These are phyloP conservation scores for Lutraria rhynchaena DNA, from an alignment of 1,140 invertebrate genomes.

Conservation along the genomic window DNA sequence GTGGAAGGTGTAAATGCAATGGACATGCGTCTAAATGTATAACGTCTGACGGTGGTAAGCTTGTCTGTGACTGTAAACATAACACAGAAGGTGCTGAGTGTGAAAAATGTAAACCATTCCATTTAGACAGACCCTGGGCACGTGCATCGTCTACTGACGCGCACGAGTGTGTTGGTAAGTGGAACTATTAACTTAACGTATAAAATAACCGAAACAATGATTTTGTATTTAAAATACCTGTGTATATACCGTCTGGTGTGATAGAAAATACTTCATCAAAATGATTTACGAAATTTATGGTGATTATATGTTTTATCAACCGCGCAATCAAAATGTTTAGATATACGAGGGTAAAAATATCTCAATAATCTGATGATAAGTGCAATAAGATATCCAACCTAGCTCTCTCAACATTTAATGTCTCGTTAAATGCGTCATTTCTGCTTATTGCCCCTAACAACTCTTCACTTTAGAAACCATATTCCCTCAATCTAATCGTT, in stretches of 20 bases:
- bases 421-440: too few relatives aligned
- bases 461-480: too few relatives aligned
- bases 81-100: slow-evolving; percentile 99
- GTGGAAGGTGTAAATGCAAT: slow-evolving; percentile 99
- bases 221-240: not conserved
- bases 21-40: slow-evolving; percentile 96
- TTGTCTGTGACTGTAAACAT: slow-evolving; percentile 97
- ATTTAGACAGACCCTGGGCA: slow-evolving; percentile 99
- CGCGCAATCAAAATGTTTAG: not conserved
- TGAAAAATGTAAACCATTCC: slow-evolving; percentile 98
- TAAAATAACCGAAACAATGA: not conserved
- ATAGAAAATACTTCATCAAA: too few relatives aligned
- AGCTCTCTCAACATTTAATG: not conserved
- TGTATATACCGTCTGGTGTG: not conserved
- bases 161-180: slow-evolving; percentile 98
- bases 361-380: not conserved
- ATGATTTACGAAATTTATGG: too few relatives aligned
- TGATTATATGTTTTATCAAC: too few relatives aligned
- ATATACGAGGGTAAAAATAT: not conserved
- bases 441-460: too few relatives aligned
- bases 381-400: not conserved
- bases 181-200: not conserved
- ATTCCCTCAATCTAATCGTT: too few relatives aligned
- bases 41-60: slow-evolving; percentile 86
- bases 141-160: slow-evolving; percentile 96